Base-by-base conservation (phyloP, 2,888 invertebrate species). In the Ochropacha duplaris region DNA sequence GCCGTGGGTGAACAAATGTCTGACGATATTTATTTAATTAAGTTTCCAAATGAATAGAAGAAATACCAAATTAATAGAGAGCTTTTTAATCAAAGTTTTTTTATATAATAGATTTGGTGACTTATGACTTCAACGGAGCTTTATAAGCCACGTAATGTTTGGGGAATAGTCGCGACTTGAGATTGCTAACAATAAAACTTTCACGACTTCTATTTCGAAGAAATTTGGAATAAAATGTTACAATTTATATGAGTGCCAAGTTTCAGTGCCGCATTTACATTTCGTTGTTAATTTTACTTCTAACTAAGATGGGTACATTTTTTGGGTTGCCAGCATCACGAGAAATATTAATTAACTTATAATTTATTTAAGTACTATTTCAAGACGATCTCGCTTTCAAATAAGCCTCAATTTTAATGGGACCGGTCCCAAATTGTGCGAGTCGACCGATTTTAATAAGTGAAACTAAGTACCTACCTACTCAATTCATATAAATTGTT, bases 171-270 rank as follows among this genome's bases (percentile, higher is more conserved):
- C 39, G 39, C 39, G 19, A 44, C 44, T 44, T 9, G 44, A 44
- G 19, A 44, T 44, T 44, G 44, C 44, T 19, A 19, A 44, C 44
- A 44, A 19, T 52, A 52, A 50, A 50, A 52, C 52, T 52, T 52
- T 31, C 52, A 31, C 52, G 31, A 22, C 31, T 31, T 52, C 52
- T 34, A 31, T 52, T 52, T 19, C 22, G 4, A 4, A 4, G 31
- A 31, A 34, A 52, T 34, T 52, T 34, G 22, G 44, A 34, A 31
- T 52, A 52, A 52, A 52, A 34, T 52, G 52, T 52, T 19, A 52
- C 52, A 52, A 31, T 52, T 52, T 52, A 31, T 52, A 34, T 34
- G 52, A 52, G 22, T 6, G 11, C 31, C 31, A 19, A 31, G 31
- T 22, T 31, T 52, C 31, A 34, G 9, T 11, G 14, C 28, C 28